Base-by-base conservation (phyloP, 2,113 vertebrate species). In the Crocuta crocuta region DNA sequence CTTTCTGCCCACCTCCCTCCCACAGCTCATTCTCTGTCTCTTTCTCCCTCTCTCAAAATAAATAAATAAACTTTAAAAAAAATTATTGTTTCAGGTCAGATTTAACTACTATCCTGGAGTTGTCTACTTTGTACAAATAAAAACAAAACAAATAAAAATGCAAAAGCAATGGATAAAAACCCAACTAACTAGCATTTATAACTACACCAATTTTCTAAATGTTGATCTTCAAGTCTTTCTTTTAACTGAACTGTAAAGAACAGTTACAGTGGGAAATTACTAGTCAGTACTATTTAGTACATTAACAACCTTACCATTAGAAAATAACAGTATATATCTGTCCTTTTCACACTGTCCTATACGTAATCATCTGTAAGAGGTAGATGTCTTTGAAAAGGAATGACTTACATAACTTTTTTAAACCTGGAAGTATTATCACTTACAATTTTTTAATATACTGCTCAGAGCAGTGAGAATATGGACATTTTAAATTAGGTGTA, bases 391-490 rank as follows among this genome's bases (percentile, higher is more conserved):
- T 73, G 39, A 81, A 91, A 91, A 83, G 21, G 8, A 90, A 87
- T 65, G 45, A 91, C 4, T 58, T 74, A 33, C 35, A 9, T 91
- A 68, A 95, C 43, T 78, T 83, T 43, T 35, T 70, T 74, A 94
- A 68, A 13, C 53, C 45, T 85, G 5, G 53, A 35, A 39, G 26
- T 81, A 88, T 82, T 50, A 84, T 80, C 33, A 78, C 26, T 68
- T 93, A 55, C 12, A 39, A 17, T 83, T 93, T 93, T 91, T 35
- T 96, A 88, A 85, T 82, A 65, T 31, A 21, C 19, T 95, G 39
- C 48, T n/a, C 23, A 76, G 4, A 80, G 11, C 19, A 74, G 7
- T 24, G 45, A 80, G 45, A 1, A 63, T 43, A 5, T 55, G 3
- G 33, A 35, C 31, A 82, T 48, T 91, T 94, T 63, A 92, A 96